Evolutionary conservation across 2,888 invertebrate genomes (phyloP).

Genomic region (Reticulitermes lucifugus): DNA sequence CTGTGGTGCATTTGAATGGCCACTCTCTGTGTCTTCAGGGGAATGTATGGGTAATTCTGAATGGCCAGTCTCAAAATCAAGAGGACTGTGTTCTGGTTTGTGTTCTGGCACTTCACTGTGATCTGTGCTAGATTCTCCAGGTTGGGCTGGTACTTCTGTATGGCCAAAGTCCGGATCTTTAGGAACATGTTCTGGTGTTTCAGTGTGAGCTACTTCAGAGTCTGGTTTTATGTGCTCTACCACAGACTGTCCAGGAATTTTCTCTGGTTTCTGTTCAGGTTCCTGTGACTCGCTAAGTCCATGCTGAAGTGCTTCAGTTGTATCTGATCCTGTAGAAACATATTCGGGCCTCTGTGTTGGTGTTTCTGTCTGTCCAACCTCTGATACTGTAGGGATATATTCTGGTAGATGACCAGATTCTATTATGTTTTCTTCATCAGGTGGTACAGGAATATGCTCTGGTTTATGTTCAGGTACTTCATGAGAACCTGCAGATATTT

Average conservation of each 20-base stretch:
- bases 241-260: neutral
- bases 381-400: neutral
- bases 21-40: conserved; percentile 41
- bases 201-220: conserved; percentile 51
- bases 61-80: conserved; percentile 39
- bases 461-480: conserved; percentile 14
- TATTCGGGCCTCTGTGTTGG: conserved; percentile 41
- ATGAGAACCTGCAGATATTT: neutral
- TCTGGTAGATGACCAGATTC: neutral
- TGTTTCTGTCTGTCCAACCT: neutral
- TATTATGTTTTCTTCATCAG: conserved; percentile 23
- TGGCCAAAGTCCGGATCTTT: neutral
- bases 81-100: neutral
- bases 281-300: neutral
- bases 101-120: neutral
- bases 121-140: neutral
- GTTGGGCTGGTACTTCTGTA: neutral
- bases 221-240: neutral
- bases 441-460: neutral
- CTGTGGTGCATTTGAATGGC: neutral
- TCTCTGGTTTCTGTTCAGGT: neutral
- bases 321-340: neutral
- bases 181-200: conserved; percentile 47
- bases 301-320: neutral
- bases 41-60: conserved; percentile 38